These are phyloP conservation scores for Eulemur albifrons DNA, from an alignment of 2,797 vertebrate species.

Conservation along the genomic window DNA sequence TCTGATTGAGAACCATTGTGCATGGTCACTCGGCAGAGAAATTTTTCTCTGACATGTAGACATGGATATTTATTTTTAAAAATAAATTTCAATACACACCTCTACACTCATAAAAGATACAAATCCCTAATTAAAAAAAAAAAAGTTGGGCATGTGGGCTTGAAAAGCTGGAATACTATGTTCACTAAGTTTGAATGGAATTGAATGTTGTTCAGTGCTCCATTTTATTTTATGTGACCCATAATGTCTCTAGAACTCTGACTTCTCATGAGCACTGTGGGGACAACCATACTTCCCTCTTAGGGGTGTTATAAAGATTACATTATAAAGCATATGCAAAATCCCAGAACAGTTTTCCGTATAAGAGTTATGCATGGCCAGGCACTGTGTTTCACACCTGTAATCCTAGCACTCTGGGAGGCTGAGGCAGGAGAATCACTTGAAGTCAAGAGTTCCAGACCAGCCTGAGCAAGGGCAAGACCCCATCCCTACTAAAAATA, in stretches of 20 bases:
- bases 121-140: not conserved
- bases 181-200: not conserved
- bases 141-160: not conserved
- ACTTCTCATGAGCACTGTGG: not conserved
- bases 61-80: not conserved
- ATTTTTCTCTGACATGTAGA: not conserved
- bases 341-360: not conserved
- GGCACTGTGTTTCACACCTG: too few species aligned
- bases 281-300: not conserved
- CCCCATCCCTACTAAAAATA: too few species aligned
- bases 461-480: too few species aligned
- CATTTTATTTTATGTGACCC: not conserved
- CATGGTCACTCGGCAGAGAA: not conserved
- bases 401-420: too few species aligned
- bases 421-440: too few species aligned
- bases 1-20: not conserved
- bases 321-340: not conserved
- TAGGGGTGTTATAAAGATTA: not conserved
- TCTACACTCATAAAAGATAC: not conserved
- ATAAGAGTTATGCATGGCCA: not conserved
- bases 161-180: not conserved
- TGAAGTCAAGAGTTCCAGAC: too few species aligned
- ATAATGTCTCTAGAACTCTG: not conserved
- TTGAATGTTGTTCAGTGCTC: too few species aligned
- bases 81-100: not conserved